Evolutionary conservation across 1,140 invertebrate genomes (phyloP).

Genomic region (Chymomyza costata): DNA sequence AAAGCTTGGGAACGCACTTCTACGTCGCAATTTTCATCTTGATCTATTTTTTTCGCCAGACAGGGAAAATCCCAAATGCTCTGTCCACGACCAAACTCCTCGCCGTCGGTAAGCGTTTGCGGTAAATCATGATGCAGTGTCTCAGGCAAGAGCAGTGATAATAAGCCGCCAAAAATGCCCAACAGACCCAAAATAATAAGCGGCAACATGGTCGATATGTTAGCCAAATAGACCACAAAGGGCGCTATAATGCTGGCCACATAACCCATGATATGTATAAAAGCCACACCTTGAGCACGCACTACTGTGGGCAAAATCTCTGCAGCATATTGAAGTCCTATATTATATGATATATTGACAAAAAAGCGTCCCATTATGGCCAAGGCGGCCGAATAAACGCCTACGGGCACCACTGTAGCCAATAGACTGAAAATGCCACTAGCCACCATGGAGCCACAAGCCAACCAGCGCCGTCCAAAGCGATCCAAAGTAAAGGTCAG

Average conservation of each 20-base stretch:
- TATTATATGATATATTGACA: constrained; percentile 92
- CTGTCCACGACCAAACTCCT: constrained; percentile 88
- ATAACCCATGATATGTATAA: constrained; percentile 91
- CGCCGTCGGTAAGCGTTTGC: constrained; percentile 88
- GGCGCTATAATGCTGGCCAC: constrained; percentile 88
- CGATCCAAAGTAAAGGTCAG: constrained; percentile 86
- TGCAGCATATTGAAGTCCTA: constrained; percentile 90
- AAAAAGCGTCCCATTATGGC: constrained; percentile 89
- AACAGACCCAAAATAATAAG: constrained; percentile 85
- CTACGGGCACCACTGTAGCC: constrained; percentile 83
- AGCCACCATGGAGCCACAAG: constrained; percentile 86
- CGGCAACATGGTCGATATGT: constrained; percentile 82
- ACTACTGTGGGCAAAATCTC: constrained; percentile 91
- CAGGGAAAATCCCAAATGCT: constrained; percentile 87
- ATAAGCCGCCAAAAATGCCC: constrained; percentile 82
- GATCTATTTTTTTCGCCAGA: constrained; percentile 74
- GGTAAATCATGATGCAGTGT: constrained; percentile 88
- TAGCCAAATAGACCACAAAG: constrained; percentile 87
- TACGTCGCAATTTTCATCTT: constrained; percentile 53
- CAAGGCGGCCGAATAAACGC: constrained; percentile 82
- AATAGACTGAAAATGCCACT: constrained; percentile 88
- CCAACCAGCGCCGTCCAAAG: constrained; percentile 89
- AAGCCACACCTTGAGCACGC: constrained; percentile 87
- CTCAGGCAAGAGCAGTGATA: constrained; percentile 87
- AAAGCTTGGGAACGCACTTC: constrained; percentile 58